A percentile compares a stretch with the other conserved stretches of the same genome.
These are phyloP conservation scores for Isurus oxyrinchus DNA, from an alignment of 2,113 vertebrate genomes.

Conservation along the genomic window DNA sequence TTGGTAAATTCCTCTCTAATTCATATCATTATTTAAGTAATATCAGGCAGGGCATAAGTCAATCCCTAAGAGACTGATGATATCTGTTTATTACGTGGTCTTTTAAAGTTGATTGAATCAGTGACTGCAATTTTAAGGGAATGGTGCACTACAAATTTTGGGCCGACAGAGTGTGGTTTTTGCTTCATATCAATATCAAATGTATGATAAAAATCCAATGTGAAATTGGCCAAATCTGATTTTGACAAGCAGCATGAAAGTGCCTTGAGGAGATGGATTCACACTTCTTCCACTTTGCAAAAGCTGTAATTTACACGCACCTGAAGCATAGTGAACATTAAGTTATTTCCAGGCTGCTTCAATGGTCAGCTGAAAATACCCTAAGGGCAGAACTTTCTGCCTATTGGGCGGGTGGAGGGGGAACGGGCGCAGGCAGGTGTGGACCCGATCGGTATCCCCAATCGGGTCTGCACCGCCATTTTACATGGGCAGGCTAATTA, in stretches of 20 bases:
- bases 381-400: too few relatives aligned
- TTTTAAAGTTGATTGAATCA: neutral
- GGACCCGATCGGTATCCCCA: too few relatives aligned
- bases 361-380: neutral
- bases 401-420: too few relatives aligned
- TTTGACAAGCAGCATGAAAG: neutral
- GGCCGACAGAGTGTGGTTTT: neutral
- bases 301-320: neutral
- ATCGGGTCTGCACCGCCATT: too few relatives aligned
- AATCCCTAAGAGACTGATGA: neutral
- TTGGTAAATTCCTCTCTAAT: neutral
- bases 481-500: too few relatives aligned
- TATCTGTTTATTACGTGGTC: neutral
- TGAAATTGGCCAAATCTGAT: conserved; percentile 10
- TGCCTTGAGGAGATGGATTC: neutral
- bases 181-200: neutral
- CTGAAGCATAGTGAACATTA: neutral
- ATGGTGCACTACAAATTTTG: neutral
- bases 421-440: too few relatives aligned
- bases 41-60: neutral
- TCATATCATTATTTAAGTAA: neutral
- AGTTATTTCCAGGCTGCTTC: neutral
- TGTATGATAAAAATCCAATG: conserved; percentile 6
- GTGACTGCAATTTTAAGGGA: neutral
- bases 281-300: neutral